These are phyloP conservation scores for Peucedramus taeniatus DNA, from an alignment of 2,113 vertebrate genomes.

Conservation along the genomic window DNA sequence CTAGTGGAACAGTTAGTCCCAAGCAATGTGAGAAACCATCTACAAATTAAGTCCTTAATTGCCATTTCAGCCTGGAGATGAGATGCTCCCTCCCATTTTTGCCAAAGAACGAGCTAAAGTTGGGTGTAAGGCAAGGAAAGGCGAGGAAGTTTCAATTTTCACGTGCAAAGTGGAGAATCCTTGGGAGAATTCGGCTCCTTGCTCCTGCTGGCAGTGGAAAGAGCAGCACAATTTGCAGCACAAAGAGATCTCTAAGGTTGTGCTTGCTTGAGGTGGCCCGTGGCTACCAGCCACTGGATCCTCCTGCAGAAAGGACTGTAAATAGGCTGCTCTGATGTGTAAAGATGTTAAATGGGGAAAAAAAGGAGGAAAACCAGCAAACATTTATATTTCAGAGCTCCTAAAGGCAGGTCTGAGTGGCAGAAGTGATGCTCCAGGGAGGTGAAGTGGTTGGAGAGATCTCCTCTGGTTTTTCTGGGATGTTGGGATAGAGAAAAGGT, in stretches of 20 bases:
- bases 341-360: neutral
- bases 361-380: neutral
- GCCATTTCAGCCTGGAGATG: rapidly evolving
- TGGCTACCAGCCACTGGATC: neutral
- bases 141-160: neutral
- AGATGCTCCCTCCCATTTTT: neutral
- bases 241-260: neutral
- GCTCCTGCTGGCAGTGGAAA: neutral
- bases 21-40: neutral
- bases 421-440: neutral
- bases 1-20: neutral
- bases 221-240: neutral
- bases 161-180: rapidly evolving
- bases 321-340: neutral
- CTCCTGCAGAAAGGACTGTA: neutral
- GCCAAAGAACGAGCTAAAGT: neutral
- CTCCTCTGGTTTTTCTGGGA: neutral
- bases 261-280: neutral
- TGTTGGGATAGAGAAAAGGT: neutral
- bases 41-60: neutral
- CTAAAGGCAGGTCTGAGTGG: neutral
- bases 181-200: neutral
- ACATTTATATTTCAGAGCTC: neutral
- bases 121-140: rapidly evolving
- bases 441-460: rapidly evolving